These are phyloP conservation scores for Gavia stellata DNA, from an alignment of 2,113 vertebrate genomes.

Conservation along the genomic window DNA sequence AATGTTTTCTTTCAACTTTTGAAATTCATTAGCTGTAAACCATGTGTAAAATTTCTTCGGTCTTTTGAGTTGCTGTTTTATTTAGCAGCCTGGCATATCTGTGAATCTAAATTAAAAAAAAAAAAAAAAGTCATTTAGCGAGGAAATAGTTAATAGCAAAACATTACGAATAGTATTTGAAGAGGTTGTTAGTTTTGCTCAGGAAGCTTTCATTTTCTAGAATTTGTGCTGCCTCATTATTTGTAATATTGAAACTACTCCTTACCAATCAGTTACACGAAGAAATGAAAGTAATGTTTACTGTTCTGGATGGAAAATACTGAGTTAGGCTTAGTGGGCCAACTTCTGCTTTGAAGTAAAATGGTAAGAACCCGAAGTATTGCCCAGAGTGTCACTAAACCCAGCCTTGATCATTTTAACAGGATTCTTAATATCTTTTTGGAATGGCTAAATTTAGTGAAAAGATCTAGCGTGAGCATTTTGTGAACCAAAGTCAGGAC, in stretches of 20 bases:
- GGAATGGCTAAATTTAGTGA: background rate
- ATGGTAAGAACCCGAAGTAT: background rate
- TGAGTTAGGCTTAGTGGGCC: background rate
- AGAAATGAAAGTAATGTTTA: background rate
- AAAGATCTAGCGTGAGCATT: background rate
- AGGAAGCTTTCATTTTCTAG: slow-evolving; percentile 43
- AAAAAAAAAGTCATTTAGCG: background rate
- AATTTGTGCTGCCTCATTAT: slow-evolving; percentile 60
- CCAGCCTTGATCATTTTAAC: background rate
- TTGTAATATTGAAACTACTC: slow-evolving; percentile 53
- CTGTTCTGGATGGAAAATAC: background rate
- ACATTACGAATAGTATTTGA: background rate
- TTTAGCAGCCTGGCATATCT: background rate
- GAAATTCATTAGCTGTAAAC: slow-evolving; percentile 18
- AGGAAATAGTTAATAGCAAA: slow-evolving; percentile 58
- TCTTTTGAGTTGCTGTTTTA: slow-evolving; percentile 12
- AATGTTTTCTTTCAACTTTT: slow-evolving; percentile 6
- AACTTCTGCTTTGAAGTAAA: background rate
- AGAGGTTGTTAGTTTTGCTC: slow-evolving; percentile 36
- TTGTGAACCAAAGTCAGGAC: background rate
- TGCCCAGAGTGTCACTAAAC: background rate
- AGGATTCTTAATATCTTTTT: background rate
- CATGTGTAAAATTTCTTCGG: slow-evolving; percentile 17
- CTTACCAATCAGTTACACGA: background rate
- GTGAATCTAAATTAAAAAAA: slow-evolving; percentile 1